These are phyloP conservation scores for Myripristis murdjan DNA, from an alignment of 2,797 vertebrate species.

Conservation along the genomic window DNA sequence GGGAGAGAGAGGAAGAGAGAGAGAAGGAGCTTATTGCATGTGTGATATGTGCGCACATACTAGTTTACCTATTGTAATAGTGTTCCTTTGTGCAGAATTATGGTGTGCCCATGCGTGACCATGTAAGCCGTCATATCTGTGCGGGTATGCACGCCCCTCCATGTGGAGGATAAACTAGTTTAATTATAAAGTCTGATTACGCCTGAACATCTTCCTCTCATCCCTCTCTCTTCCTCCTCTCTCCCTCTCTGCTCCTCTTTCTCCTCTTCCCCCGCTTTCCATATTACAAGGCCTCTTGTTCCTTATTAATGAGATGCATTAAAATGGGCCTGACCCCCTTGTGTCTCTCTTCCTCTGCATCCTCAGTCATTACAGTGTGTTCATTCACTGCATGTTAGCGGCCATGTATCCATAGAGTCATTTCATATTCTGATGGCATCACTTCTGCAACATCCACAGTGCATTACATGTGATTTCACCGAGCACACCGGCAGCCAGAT, in stretches of 20 bases:
- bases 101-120: conserved; percentile 35
- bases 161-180: conserved; percentile 54
- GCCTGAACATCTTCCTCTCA: conserved; percentile 42
- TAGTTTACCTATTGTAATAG: conserved; percentile 3
- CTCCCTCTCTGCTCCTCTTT: neutral
- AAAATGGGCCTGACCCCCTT: conserved; percentile 46
- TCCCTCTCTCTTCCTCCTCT: conserved; percentile 15
- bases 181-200: conserved; percentile 71
- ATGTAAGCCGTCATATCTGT: conserved; percentile 31
- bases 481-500: conserved; percentile 32
- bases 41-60: conserved; percentile 1
- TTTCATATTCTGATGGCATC: conserved; percentile 55
- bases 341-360: conserved; percentile 8
- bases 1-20: too few species aligned
- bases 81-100: conserved; percentile 3
- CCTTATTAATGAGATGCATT: conserved; percentile 79
- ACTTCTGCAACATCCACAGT: conserved; percentile 18
- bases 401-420: conserved; percentile 26
- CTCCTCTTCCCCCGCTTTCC: conserved; percentile 32
- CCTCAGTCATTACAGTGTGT: conserved; percentile 47
- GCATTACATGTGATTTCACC: conserved; percentile 16
- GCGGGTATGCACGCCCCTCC: conserved; percentile 34
- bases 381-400: conserved; percentile 14
- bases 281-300: conserved; percentile 61
- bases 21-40: neutral